Evolutionary conservation across 2,888 invertebrate species (phyloP), one percentile per base, ranked within the genome.

Genomic region (Scaeva pyrastri): DNA sequence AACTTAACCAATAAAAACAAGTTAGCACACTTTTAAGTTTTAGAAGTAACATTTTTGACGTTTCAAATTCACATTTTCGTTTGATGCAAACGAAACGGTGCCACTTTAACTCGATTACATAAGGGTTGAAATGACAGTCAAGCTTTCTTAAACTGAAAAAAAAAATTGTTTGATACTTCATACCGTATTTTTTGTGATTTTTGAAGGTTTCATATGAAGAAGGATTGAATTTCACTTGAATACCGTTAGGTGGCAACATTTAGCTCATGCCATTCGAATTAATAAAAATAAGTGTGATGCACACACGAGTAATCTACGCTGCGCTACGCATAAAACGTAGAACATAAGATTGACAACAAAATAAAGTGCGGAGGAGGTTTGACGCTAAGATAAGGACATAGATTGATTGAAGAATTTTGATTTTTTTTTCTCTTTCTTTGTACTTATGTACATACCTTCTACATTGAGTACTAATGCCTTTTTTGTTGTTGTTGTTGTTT

Each of bases 371-470:
- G 2, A 11, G 8, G 8, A 39, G 64, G 45, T 16, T 6, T 45
- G n/a, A 45, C 16, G 41, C 4, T 10, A 36, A 58, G 70, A 66
- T 31, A 55, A 60, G 77, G 64, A 52, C 68, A 66, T 52, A 62
- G 70, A 78, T 84, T 84, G 71, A 79, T 79, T 75, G 62, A 74
- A 78, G 56, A 74, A 64, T 41, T 68, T 70, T 41, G 8, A 41
- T 21, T 71, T 43, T 52, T 36, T 45, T 62, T 6, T 19, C 43
- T 6, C 3, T 1, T n/a, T n/a, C n/a, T n/a, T n/a, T n/a, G n/a
- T n/a, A n/a, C n/a, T n/a, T n/a, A n/a, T n/a, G n/a, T n/a, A n/a
- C n/a, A n/a, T n/a, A n/a, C n/a, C n/a, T n/a, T n/a, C n/a, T n/a
- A n/a, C n/a, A n/a, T n/a, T n/a, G n/a, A n/a, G n/a, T n/a, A n/a